Percentiles rank a stretch among this genome's conserved stretches.
Evolutionary conservation across 2,797 vertebrate genomes (phyloP).

Genomic region (Chloroceryle amazona): DNA sequence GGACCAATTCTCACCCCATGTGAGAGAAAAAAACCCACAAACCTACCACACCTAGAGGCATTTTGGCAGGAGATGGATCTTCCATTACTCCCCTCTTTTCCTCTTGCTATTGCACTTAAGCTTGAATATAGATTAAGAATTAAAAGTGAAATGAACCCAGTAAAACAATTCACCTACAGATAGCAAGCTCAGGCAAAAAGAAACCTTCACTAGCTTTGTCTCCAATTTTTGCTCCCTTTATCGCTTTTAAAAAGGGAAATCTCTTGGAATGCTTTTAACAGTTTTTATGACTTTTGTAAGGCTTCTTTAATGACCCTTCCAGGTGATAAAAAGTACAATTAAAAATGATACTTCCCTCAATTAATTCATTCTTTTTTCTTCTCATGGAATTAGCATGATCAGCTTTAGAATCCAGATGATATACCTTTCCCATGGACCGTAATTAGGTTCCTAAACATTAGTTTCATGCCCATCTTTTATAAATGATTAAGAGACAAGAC

Average conservation of each 20-base stretch:
- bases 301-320: constrained; percentile 35
- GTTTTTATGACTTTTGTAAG: neutral
- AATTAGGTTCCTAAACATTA: neutral
- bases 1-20: neutral
- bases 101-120: neutral
- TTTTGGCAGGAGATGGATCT: neutral
- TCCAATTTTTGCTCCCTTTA: neutral
- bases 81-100: neutral
- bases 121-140: constrained; percentile 55
- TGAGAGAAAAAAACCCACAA: neutral
- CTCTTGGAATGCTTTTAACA: constrained; percentile 16
- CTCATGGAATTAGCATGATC: neutral
- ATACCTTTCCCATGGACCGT: neutral
- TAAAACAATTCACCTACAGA: constrained; percentile 37
- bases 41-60: neutral
- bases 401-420: neutral
- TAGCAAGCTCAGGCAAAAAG: neutral
- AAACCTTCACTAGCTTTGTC: neutral
- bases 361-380: constrained; percentile 36
- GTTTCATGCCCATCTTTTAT: neutral
- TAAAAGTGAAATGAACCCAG: constrained; percentile 28
- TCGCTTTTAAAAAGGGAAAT: constrained; percentile 27
- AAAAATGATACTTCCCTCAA: constrained; percentile 10
- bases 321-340: constrained; percentile 47
- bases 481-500: neutral